A percentile compares a stretch with the other conserved stretches of the same genome.
These are phyloP conservation scores for Gallinago media DNA, from an alignment of 2,113 vertebrate species.

Conservation along the genomic window DNA sequence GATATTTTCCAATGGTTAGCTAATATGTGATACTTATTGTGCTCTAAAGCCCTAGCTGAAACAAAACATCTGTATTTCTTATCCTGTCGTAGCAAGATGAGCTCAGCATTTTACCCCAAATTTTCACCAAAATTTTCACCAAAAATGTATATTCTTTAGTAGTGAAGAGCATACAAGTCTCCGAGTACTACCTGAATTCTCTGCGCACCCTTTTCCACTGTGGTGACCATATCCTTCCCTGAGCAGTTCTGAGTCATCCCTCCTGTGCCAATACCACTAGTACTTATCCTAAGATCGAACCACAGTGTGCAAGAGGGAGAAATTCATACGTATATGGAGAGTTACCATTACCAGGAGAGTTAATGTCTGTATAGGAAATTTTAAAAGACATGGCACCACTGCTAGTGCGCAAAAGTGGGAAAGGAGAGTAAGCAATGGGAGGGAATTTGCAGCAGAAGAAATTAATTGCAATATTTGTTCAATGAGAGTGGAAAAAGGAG, in stretches of 20 bases:
- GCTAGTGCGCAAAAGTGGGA: fast-evolving
- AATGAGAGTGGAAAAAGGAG: not conserved
- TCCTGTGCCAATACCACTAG: not conserved
- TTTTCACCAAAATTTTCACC: not conserved
- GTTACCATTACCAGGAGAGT: not conserved
- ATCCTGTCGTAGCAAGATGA: not conserved
- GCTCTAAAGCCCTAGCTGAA: not conserved
- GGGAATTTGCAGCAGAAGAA: not conserved
- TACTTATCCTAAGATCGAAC: not conserved
- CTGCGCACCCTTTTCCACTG: not conserved
- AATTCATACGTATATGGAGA: too few species aligned
- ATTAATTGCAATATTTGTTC: not conserved
- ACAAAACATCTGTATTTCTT: not conserved
- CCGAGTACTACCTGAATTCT: not conserved
- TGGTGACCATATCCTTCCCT: not conserved
- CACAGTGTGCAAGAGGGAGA: not conserved
- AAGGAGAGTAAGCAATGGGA: not conserved
- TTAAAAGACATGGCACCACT: not conserved
- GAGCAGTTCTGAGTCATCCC: not conserved
- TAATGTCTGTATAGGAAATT: not conserved
- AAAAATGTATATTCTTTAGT: not conserved
- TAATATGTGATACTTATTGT: fast-evolving
- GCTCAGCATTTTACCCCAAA: not conserved
- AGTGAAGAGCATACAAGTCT: not conserved
- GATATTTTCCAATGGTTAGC: not conserved